These are phyloP conservation scores for Pseudorasbora parva DNA, from an alignment of 2,113 vertebrate genomes.

Conservation along the genomic window DNA sequence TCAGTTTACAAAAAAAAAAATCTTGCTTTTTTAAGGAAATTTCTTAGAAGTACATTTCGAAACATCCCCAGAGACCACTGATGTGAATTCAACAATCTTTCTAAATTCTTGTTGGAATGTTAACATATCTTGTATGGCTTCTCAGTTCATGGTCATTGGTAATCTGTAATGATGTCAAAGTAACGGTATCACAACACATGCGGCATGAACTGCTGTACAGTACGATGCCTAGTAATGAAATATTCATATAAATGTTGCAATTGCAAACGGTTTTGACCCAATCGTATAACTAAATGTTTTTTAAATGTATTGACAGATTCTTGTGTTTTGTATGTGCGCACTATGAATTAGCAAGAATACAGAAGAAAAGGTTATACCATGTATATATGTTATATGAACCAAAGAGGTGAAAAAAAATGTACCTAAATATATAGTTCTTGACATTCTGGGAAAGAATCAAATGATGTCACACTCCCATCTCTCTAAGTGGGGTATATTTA, in stretches of 20 bases:
- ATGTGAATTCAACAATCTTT: slow-evolving; percentile 29
- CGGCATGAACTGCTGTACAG: slow-evolving; percentile 31
- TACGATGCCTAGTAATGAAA: slow-evolving; percentile 19
- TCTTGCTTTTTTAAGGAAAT: not conserved
- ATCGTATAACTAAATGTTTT: slow-evolving; percentile 22
- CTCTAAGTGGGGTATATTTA: slow-evolving; percentile 46
- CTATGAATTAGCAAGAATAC: slow-evolving; percentile 32
- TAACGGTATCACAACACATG: slow-evolving; percentile 22
- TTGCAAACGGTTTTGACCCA: slow-evolving; percentile 7
- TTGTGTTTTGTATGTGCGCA: slow-evolving; percentile 35
- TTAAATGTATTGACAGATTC: slow-evolving; percentile 29
- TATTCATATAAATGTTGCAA: slow-evolving; percentile 14
- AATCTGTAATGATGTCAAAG: slow-evolving; percentile 31
- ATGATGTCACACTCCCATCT: slow-evolving; percentile 38
- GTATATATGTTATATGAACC: slow-evolving; percentile 45
- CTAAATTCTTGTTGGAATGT: slow-evolving; percentile 45
- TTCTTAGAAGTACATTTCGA: not conserved
- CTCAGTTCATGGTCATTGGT: slow-evolving; percentile 24
- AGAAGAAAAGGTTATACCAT: not conserved
- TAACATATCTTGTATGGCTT: slow-evolving; percentile 33
- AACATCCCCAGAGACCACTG: slow-evolving; percentile 22
- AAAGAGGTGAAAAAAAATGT: slow-evolving; percentile 49
- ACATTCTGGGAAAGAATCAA: slow-evolving; percentile 52
- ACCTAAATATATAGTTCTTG: slow-evolving; percentile 26
- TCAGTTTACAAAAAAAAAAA: slow-evolving; percentile 2